Percentiles rank a stretch among this genome's conserved stretches.
These are phyloP conservation scores for Crossaster papposus DNA, from an alignment of 53 echinoderm and acorn worm genomes.

Conservation along the genomic window DNA sequence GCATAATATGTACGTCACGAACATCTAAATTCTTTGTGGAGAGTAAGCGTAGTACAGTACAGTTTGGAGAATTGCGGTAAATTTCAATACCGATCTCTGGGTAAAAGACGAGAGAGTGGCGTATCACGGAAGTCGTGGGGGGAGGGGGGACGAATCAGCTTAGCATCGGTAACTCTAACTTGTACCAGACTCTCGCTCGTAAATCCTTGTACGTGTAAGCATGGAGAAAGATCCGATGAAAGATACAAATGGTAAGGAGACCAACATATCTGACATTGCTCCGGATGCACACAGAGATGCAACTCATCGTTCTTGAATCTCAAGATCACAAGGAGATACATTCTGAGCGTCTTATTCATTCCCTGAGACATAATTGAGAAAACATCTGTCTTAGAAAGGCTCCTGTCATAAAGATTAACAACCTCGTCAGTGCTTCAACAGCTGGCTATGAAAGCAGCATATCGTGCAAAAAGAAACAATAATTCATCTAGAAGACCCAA, in stretches of 20 bases:
- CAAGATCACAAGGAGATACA: background rate
- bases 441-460: background rate
- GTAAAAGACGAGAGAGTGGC: no score
- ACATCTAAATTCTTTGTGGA: no score
- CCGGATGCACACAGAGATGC: background rate
- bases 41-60: no score
- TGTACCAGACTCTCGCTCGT: background rate
- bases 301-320: background rate
- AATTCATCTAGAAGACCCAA: background rate
- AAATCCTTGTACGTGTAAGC: constrained; percentile 1
- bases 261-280: constrained; percentile 6
- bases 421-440: background rate
- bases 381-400: background rate
- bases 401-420: background rate
- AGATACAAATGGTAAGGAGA: background rate
- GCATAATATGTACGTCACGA: no score
- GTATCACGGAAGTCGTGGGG: no score
- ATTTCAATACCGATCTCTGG: no score
- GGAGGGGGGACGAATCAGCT: no score
- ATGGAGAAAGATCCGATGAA: background rate
- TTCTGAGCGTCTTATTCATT: background rate
- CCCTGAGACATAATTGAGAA: background rate
- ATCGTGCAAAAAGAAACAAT: background rate
- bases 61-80: no score
- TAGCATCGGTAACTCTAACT: background rate